Evolutionary conservation across 2,888 invertebrate genomes (phyloP).

Genomic region (Alentia gelatinosa): DNA sequence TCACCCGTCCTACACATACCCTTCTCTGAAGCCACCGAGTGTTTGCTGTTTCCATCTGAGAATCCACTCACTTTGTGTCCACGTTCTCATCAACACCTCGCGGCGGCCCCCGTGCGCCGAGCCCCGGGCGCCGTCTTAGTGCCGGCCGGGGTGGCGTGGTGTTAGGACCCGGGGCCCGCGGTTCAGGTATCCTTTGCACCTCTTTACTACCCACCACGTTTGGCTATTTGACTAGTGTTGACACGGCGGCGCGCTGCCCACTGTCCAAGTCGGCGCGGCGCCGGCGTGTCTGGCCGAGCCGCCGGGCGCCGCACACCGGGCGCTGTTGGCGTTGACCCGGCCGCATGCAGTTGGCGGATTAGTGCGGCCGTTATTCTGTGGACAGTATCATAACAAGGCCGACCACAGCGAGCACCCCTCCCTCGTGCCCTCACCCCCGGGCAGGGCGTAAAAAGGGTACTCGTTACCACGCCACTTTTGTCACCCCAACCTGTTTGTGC

Average conservation of each 20-base stretch:
- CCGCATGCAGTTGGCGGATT: background rate
- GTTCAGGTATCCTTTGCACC: conserved; percentile 30
- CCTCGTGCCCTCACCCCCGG: background rate
- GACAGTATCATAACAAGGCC: conserved; percentile 36
- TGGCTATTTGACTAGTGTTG: conserved; percentile 25
- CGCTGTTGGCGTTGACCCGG: conserved; percentile 22
- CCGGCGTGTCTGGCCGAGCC: background rate
- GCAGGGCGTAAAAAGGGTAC: background rate
- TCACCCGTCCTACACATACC: background rate
- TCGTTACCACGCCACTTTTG: conserved; percentile 1
- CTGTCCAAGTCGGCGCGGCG: background rate
- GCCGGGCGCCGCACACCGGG: background rate
- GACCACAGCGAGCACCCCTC: too few species aligned
- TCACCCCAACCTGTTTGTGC: background rate
- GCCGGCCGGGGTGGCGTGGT: background rate
- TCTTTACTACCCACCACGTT: background rate
- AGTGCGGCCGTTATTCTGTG: conserved; percentile 17
- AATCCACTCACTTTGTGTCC: conserved; percentile 46
- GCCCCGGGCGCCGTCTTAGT: background rate
- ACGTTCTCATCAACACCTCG: background rate
- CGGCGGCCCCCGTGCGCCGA: background rate
- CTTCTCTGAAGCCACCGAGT: background rate
- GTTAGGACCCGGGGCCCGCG: too few species aligned
- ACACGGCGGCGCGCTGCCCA: background rate
- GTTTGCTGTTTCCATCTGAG: conserved; percentile 35